phyloP scores from a whole-genome alignment of 2,888 invertebrate species.

The Apocheima hispidaria region DNA sequence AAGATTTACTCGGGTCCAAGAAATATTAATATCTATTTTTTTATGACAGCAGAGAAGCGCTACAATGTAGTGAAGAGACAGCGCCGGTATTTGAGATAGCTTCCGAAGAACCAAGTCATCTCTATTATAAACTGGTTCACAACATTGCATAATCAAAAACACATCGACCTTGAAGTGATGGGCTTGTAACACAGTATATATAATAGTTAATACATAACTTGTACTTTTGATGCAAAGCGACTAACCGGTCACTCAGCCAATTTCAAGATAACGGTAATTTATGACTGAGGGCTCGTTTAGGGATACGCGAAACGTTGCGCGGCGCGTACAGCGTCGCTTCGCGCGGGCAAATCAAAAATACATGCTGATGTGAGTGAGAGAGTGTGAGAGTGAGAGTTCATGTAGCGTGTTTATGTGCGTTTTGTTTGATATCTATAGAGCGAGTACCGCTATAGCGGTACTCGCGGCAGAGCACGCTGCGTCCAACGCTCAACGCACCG shows the following conservation, averaged over 20 bases:
- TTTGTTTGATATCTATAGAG: no score
- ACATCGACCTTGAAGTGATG: conserved; percentile 48
- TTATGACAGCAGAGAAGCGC: not conserved
- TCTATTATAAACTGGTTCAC: conserved; percentile 33
- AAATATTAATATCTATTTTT: not conserved
- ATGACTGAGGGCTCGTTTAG: no score
- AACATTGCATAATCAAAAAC: conserved; percentile 46
- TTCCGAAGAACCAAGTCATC: conserved; percentile 38
- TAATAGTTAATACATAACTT: not conserved
- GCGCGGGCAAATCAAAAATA: no score
- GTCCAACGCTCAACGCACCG: no score
- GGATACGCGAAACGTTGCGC: no score
- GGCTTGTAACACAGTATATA: conserved; percentile 6
- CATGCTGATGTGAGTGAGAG: no score
- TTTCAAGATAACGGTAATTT: conserved; percentile 25
- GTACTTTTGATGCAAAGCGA: conserved; percentile 14
- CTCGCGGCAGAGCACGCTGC: no score
- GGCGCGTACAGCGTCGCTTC: no score
- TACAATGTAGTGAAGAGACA: not conserved
- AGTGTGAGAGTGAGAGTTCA: no score
- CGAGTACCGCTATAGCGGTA: no score
- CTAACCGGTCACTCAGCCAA: conserved; percentile 14
- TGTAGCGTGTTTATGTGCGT: no score
- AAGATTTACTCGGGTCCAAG: no score
- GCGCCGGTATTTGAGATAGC: conserved; percentile 32